Percentiles rank a stretch among this genome's conserved stretches.
These are phyloP conservation scores for Slavum lentiscoides DNA, from an alignment of 2,888 invertebrate species.

Conservation along the genomic window DNA sequence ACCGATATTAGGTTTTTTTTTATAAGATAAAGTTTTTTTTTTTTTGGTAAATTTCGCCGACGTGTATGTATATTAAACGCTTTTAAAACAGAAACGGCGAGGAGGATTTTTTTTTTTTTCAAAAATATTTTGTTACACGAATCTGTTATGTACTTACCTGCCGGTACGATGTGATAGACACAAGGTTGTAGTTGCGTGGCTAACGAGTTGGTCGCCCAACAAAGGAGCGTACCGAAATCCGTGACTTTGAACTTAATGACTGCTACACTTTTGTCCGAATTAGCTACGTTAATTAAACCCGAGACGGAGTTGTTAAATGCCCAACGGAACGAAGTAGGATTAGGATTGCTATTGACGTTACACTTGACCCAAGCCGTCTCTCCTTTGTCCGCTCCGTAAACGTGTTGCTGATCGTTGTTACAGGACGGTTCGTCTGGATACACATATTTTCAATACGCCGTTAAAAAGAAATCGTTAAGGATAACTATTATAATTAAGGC, in stretches of 20 bases:
- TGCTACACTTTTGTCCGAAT: conserved; percentile 58
- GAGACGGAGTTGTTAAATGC: conserved; percentile 60
- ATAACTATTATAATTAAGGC: no score
- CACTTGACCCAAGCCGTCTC: conserved; percentile 56
- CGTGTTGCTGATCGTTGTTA: conserved; percentile 56
- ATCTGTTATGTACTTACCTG: no score
- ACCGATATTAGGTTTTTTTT: no score
- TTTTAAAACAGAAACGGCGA: not conserved
- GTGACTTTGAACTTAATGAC: conserved; percentile 59
- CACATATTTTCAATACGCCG: not conserved
- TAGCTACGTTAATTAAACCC: conserved; percentile 55
- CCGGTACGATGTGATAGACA: conserved; percentile 57
- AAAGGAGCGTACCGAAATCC: conserved; percentile 57
- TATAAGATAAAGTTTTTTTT: no score
- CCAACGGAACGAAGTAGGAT: conserved; percentile 59
- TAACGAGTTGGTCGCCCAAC: conserved; percentile 57
- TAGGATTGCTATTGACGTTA: conserved; percentile 60
- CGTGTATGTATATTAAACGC: no score
- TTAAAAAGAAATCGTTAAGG: no score
- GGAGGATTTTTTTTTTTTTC: not conserved
- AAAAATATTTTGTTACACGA: not conserved
- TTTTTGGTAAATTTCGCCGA: no score
- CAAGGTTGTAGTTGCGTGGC: conserved; percentile 57
- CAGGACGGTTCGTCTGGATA: conserved; percentile 56
- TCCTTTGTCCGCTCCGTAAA: conserved; percentile 56